Evolutionary conservation across 1,140 invertebrate species (phyloP).

Genomic region (Gonioctena quinquepunctata): DNA sequence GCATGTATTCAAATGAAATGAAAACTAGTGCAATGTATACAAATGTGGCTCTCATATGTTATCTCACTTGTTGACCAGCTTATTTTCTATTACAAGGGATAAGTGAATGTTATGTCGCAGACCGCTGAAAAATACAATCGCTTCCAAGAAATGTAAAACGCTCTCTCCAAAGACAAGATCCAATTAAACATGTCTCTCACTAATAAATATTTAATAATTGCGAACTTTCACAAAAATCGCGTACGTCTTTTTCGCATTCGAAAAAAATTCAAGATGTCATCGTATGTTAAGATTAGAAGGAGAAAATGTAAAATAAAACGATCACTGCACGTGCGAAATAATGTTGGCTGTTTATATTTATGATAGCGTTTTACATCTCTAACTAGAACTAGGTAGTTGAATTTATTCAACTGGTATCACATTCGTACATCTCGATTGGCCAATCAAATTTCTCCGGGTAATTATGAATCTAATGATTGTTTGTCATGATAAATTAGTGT

Average conservation of each 20-base stretch:
- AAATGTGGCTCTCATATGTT: no score
- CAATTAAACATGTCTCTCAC: slow-evolving; percentile 14
- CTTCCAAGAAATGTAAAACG: not conserved
- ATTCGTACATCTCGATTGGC: slow-evolving; percentile 15
- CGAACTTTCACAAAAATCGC: slow-evolving; percentile 17
- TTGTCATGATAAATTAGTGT: slow-evolving; percentile 5
- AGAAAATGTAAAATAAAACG: slow-evolving; percentile 18
- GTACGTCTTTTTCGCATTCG: not conserved
- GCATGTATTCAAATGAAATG: no score
- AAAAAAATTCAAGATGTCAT: slow-evolving; percentile 17
- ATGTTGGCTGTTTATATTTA: slow-evolving; percentile 6
- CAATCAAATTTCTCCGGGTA: slow-evolving; percentile 4
- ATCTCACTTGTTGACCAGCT: not conserved
- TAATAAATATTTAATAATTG: slow-evolving; percentile 23
- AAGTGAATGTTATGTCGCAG: not conserved
- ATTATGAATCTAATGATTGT: slow-evolving; percentile 13
- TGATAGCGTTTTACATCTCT: not conserved
- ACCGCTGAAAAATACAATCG: not conserved
- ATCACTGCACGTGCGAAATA: slow-evolving; percentile 12
- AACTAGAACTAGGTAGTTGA: slow-evolving; percentile 10
- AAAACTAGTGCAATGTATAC: no score
- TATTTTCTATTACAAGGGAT: not conserved
- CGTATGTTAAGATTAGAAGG: slow-evolving; percentile 20
- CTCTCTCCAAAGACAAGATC: slow-evolving; percentile 10
- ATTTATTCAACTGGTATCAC: not conserved